Conservation (phyloP, 2,888 invertebrate genomes). For the Cybosia mesomella region DNA sequence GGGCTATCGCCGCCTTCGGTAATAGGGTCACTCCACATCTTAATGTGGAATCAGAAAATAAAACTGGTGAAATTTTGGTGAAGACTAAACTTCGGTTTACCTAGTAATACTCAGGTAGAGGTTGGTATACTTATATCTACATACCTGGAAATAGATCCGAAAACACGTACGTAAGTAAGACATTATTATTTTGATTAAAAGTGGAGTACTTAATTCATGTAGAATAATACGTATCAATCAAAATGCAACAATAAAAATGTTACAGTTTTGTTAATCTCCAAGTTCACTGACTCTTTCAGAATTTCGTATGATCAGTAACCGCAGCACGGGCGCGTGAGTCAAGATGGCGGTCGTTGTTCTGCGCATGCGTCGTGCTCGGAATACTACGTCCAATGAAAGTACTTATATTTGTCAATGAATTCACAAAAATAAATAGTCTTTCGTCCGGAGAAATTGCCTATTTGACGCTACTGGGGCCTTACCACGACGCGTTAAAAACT, state of each 20-base stretch:
- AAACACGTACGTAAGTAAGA: too few relatives aligned
- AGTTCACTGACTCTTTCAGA: constrained; percentile 55
- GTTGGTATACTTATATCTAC: too few relatives aligned
- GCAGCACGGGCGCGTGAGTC: constrained; percentile 50
- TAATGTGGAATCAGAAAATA: too few relatives aligned
- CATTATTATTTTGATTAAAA: too few relatives aligned
- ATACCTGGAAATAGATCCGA: too few relatives aligned
- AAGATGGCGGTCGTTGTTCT: constrained; percentile 43
- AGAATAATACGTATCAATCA: not conserved
- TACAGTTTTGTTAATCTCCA: constrained; percentile 25
- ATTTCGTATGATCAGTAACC: constrained; percentile 51
- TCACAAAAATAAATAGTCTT: constrained; percentile 32
- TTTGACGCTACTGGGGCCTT: constrained; percentile 20
- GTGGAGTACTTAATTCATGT: too few relatives aligned
- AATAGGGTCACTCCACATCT: too few relatives aligned
- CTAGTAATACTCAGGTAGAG: too few relatives aligned
- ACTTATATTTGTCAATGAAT: constrained; percentile 46
- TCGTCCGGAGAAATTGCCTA: constrained; percentile 45
- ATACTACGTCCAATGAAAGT: constrained; percentile 53
- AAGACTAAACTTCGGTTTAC: too few relatives aligned
- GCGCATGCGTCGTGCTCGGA: constrained; percentile 39
- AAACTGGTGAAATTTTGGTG: too few relatives aligned
- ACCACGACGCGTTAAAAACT: too few relatives aligned
- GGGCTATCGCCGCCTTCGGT: too few relatives aligned
- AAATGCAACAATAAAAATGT: constrained; percentile 8